Conservation (phyloP, 2,113 vertebrate species). For the Poecile atricapillus region DNA sequence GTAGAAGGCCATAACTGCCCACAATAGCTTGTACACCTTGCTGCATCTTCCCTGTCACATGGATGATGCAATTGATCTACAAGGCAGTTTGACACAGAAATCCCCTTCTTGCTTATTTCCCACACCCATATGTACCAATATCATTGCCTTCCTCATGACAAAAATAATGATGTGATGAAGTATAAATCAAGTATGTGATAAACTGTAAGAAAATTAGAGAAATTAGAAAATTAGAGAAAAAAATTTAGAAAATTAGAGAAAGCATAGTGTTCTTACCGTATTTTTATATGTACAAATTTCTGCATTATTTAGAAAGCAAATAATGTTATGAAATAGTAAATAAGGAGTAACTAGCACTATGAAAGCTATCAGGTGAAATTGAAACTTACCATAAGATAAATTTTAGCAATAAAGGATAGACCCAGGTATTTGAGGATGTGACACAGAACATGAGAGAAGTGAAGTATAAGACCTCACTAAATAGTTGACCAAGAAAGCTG, state of each 20-base stretch:
- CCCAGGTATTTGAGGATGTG: neutral
- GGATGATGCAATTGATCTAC: neutral
- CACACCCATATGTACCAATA: fast-evolving
- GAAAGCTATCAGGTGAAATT: neutral
- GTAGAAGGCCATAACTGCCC: neutral
- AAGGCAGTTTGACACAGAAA: neutral
- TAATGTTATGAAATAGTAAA: neutral
- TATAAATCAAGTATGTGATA: neutral
- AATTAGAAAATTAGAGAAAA: too few species aligned
- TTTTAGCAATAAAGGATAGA: neutral
- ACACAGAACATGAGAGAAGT: neutral
- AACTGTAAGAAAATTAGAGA: neutral
- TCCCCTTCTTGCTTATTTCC: neutral
- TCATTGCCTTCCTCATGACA: neutral
- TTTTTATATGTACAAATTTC: neutral
- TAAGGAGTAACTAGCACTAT: neutral
- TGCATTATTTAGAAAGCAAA: neutral
- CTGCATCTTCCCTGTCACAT: neutral
- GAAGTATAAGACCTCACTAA: neutral
- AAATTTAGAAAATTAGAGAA: too few species aligned
- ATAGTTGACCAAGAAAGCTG: neutral
- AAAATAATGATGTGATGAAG: neutral
- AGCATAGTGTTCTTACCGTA: too few species aligned
- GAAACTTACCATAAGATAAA: neutral
- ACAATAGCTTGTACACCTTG: neutral